Conservation (phyloP, 1,140 invertebrate species). For the Eriocheir sinensis region DNA sequence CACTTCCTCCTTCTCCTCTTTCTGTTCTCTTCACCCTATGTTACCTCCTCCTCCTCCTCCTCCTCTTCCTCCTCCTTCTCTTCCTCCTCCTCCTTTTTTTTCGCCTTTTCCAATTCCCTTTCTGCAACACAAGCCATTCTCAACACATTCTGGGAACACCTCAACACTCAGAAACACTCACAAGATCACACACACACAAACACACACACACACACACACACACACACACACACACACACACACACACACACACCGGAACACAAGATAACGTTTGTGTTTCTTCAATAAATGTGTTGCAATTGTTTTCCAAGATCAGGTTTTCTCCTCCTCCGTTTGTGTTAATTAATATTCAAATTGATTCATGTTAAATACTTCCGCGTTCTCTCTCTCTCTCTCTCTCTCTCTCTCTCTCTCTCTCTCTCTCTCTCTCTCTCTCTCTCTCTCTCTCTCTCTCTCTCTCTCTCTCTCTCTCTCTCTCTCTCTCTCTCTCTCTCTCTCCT, state of each 20-base stretch:
- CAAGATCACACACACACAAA: too few species aligned
- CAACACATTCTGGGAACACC: too few species aligned
- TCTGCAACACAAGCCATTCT: not conserved
- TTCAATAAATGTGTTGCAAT: not conserved
- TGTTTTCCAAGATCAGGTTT: too few species aligned
- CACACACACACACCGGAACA: too few species aligned
- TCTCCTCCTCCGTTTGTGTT: too few species aligned
- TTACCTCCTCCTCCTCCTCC: not conserved
- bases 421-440: conserved; percentile 5
- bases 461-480: too few species aligned
- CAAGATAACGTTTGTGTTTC: too few species aligned
- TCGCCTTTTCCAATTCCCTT: not conserved
- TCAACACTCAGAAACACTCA: too few species aligned
- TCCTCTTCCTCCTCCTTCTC: not conserved
- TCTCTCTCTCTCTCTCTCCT: too few species aligned
- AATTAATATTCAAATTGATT: too few species aligned
- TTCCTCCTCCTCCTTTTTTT: not conserved
- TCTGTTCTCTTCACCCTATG: not conserved
- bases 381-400: not conserved
- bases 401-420: not conserved
- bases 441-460: conserved; percentile 1
- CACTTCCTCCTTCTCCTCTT: not conserved
- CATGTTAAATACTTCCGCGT: not conserved
- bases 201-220: too few species aligned
- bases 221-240: too few species aligned